Base-by-base conservation (phyloP, 2,888 invertebrate species). In the Margaritifera margaritifera region DNA sequence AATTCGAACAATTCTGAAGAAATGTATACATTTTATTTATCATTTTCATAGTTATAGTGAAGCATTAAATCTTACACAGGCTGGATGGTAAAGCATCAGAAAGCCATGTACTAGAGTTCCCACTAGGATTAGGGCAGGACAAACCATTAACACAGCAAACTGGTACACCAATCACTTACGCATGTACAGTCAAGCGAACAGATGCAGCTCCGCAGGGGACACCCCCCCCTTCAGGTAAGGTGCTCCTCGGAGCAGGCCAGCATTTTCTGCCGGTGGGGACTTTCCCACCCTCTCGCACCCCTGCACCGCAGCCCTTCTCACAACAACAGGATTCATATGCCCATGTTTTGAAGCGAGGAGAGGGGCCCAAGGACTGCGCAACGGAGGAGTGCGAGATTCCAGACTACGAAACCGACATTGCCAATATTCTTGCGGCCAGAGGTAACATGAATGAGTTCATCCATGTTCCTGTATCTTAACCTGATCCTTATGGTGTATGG, bases 191-290 rank as follows among this genome's bases (percentile, higher is more conserved):
- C 31, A 77, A 74, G 69, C 75, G 74, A 62, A 66, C 70, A 19
- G 82, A 79, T 57, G 57, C 69, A 59, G 60, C 67, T 22, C 61
- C 66, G 59, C 74, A 77, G 55, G 73, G 66, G 64, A 73, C 75
- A 22, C 70, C 77, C 58, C 70, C 75, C n/a, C 66, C 80, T 22
- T 75, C 84, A 86, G 86, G 86, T 84, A 85, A 86, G 84, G 68
- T 67, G 69, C 60, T 69, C 61, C 62, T 62, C 68, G 69, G 75
- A 72, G 77, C 68, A 71, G 75, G 66, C 64, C 64, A 50, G 57
- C 62, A 53, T 52, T 64, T 58, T 24, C 54, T 54, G 25, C 52
- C 66, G 56, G 61, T 64, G 52, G 69, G 69, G 51, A 52, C 55
- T n/a, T 63, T 58, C 59, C 59, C 64, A 66, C 60, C 65, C 27